Base-by-base conservation (phyloP, 2,797 vertebrate species). In the Borostomias antarcticus region DNA sequence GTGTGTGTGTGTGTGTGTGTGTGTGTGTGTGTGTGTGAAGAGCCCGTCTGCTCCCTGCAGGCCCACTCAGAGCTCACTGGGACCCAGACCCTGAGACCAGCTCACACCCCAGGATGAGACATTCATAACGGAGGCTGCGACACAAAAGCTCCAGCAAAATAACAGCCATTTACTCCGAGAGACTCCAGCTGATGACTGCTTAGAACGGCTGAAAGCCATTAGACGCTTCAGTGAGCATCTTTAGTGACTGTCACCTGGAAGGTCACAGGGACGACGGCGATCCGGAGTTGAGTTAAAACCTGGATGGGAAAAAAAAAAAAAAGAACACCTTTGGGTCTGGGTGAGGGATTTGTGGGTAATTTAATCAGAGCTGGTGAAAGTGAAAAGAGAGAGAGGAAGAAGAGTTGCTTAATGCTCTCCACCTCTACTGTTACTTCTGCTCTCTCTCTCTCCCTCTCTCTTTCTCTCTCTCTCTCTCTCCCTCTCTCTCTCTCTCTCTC, bases 261-360 rank as follows among this genome's bases (percentile, higher is more conserved):
- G 80, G 78, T 84, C 75, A 81, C 67, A 68, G 77, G 77, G 78
- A 77, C 66, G 74, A 74, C 75, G 66, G 76, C 61, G 68, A 73
- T 76, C 62, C 75, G 73, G 76, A 80, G 84, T 80, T 72, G 73
- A 80, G 74, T 82, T 86, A 75, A 76, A n/a, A 81, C 72, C 66
- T 72, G 69, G 67, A 80, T 78, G 54, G n/a, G 29, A 26, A 30
- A 1, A n/a, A 10, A 11, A 19, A 68, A 54, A 64, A 66, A 80
- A 75, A 58, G 48, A 78, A 75, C 61, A 64, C 77, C 71, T 61
- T 26, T 58, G 77, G 72, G 77, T 82, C 60, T 63, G 57, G 58
- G 64, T 45, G 40, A 66, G 65, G 64, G 61, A 79, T 77, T 76
- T 79, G 70, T 72, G 56, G 70, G 71, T 84, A 78, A 81, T 84